These are phyloP conservation scores for Neodon shergylaensis DNA, from an alignment of 2,113 vertebrate species.

Conservation along the genomic window DNA sequence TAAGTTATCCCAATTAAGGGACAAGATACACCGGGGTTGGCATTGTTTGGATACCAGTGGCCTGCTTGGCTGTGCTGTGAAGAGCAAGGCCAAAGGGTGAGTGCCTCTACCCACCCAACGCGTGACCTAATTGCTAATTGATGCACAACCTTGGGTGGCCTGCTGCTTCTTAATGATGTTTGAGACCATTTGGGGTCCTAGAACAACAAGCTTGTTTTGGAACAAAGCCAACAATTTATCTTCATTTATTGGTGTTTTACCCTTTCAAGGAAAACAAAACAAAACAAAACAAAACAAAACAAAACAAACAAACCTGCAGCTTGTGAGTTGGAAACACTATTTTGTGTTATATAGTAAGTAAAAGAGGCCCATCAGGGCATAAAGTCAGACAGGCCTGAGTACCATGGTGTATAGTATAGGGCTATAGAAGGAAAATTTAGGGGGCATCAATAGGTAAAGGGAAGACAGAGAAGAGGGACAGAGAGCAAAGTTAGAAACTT, in stretches of 20 bases:
- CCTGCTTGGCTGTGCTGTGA: slow-evolving; percentile 32
- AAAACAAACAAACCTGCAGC: neutral
- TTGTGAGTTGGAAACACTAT: neutral
- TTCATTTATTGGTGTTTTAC: slow-evolving; percentile 69
- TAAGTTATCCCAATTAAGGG: slow-evolving; percentile 66
- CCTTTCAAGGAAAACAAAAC: slow-evolving; percentile 17
- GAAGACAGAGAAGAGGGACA: neutral
- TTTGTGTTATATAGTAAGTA: neutral
- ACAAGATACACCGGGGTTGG: slow-evolving; percentile 59
- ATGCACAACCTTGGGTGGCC: slow-evolving; percentile 65
- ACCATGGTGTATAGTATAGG: no score
- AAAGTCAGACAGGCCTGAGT: neutral
- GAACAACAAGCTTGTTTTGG: slow-evolving; percentile 75
- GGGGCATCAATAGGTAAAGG: neutral
- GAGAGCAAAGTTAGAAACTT: neutral
- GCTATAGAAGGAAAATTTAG: neutral
- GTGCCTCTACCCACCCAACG: slow-evolving; percentile 23
- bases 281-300: slow-evolving; percentile 16
- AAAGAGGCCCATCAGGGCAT: neutral
- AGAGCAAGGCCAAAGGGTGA: slow-evolving; percentile 69
- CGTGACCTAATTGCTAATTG: slow-evolving; percentile 75
- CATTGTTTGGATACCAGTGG: slow-evolving; percentile 40
- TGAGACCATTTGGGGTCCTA: slow-evolving; percentile 63
- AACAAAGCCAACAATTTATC: slow-evolving; percentile 74
- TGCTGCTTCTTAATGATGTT: slow-evolving; percentile 73